A percentile compares a stretch with the other conserved stretches of the same genome.
Conservation (phyloP, 2,888 invertebrate genomes). For the Ochropacha duplaris region DNA sequence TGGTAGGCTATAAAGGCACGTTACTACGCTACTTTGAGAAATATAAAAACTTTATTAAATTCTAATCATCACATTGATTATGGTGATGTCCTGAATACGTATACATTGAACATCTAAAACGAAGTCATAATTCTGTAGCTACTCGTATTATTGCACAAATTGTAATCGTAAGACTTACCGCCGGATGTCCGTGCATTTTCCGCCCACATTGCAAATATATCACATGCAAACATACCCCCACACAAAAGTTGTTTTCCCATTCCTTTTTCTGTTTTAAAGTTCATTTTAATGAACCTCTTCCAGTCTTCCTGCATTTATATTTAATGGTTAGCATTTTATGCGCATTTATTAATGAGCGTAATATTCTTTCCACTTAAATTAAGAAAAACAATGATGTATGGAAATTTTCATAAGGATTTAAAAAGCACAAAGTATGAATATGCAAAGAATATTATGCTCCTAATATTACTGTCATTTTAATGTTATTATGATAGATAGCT, state of each 20-base stretch:
- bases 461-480: too few species aligned
- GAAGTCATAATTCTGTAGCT: constrained; percentile 4
- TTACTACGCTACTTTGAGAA: too few species aligned
- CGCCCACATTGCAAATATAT: constrained; percentile 12
- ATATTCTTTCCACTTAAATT: not conserved
- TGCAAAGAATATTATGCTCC: too few species aligned
- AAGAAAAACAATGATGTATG: not conserved
- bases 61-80: too few species aligned
- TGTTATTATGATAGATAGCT: too few species aligned
- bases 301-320: not conserved
- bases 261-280: not conserved
- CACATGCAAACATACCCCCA: constrained; percentile 2
- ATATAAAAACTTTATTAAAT: too few species aligned
- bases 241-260: not conserved
- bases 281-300: constrained; percentile 13
- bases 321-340: not conserved
- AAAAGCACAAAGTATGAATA: not conserved
- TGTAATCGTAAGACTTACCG: constrained; percentile 23
- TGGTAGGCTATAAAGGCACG: too few species aligned
- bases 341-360: not conserved
- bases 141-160: constrained; percentile 13
- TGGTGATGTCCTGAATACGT: too few species aligned
- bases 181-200: constrained; percentile 13
- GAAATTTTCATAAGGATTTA: not conserved
- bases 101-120: not conserved